Percentiles rank a stretch among this genome's conserved stretches.
phyloP scores from a whole-genome alignment of 2,888 invertebrate species.

The Gandaritis pyraliata region DNA sequence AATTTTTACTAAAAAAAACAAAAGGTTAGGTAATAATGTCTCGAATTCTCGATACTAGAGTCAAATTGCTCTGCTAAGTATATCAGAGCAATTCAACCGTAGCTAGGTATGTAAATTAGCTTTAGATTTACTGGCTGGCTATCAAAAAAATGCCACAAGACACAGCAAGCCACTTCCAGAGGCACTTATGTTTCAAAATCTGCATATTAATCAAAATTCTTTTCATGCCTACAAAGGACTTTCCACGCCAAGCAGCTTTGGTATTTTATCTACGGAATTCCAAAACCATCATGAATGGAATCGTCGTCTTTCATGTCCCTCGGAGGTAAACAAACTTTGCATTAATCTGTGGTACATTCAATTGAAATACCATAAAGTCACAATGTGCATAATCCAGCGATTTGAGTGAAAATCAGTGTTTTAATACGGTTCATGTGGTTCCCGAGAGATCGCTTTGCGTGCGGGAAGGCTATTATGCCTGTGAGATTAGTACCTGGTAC shows the following conservation, averaged over 20 bases:
- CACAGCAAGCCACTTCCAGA: conserved; percentile 2
- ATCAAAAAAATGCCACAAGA: not conserved
- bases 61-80: too few species aligned
- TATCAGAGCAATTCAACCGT: too few species aligned
- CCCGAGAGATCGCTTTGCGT: conserved; percentile 13
- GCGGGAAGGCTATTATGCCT: conserved; percentile 3
- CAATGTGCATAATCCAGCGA: conserved; percentile 18
- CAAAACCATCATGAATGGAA: conserved; percentile 24
- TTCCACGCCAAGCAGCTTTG: conserved; percentile 2
- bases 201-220: conserved; percentile 6
- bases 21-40: too few species aligned
- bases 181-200: conserved; percentile 4
- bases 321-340: conserved; percentile 4
- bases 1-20: too few species aligned
- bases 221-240: not conserved
- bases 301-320: conserved; percentile 12
- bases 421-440: conserved; percentile 7
- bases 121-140: too few species aligned
- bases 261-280: conserved; percentile 23
- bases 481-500: not conserved
- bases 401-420: conserved; percentile 11
- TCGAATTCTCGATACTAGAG: too few species aligned
- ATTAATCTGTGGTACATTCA: conserved; percentile 18
- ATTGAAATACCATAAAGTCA: conserved; percentile 13
- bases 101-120: too few species aligned